Percentiles rank a stretch among this genome's conserved stretches.
Conservation (phyloP, 2,888 invertebrate genomes). For the Sturmia bella region DNA sequence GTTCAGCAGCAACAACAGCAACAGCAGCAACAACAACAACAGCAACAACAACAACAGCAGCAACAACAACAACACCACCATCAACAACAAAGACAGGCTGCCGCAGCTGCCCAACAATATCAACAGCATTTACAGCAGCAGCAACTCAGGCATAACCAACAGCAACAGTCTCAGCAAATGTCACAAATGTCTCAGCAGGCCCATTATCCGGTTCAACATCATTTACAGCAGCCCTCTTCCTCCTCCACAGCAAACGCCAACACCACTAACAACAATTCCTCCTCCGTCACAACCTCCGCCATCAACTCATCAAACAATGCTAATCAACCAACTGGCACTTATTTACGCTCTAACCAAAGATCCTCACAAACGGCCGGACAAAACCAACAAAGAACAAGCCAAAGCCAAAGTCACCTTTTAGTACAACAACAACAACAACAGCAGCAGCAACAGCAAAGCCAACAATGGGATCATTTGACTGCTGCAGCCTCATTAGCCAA, state of each 20-base stretch:
- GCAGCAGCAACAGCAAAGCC: constrained; percentile 71
- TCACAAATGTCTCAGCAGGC: constrained; percentile 81
- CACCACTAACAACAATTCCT: constrained; percentile 32
- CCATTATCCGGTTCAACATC: constrained; percentile 75
- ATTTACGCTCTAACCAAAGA: constrained; percentile 59
- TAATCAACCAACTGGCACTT: constrained; percentile 26
- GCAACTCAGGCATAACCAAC: constrained; percentile 72
- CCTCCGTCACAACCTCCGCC: constrained; percentile 9
- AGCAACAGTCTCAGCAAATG: constrained; percentile 76
- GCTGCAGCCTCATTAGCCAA: constrained; percentile 78
- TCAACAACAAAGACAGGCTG: constrained; percentile 70
- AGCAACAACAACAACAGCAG: constrained; percentile 73
- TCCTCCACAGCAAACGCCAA: constrained; percentile 55
- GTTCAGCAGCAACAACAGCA: constrained; percentile 73
- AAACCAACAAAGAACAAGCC: constrained; percentile 77
- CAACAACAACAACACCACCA: constrained; percentile 73
- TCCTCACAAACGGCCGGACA: constrained; percentile 72
- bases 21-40: constrained; percentile 70
- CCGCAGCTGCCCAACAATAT: constrained; percentile 69
- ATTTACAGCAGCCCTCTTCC: constrained; percentile 72
- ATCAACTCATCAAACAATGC: constrained; percentile 12
- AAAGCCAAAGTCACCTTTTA: constrained; percentile 77
- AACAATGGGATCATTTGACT: constrained; percentile 80
- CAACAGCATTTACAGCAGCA: constrained; percentile 72
- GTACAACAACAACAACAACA: constrained; percentile 72